phyloP scores from a whole-genome alignment of 2,888 invertebrate species.

The Drosophila neotestacea region DNA sequence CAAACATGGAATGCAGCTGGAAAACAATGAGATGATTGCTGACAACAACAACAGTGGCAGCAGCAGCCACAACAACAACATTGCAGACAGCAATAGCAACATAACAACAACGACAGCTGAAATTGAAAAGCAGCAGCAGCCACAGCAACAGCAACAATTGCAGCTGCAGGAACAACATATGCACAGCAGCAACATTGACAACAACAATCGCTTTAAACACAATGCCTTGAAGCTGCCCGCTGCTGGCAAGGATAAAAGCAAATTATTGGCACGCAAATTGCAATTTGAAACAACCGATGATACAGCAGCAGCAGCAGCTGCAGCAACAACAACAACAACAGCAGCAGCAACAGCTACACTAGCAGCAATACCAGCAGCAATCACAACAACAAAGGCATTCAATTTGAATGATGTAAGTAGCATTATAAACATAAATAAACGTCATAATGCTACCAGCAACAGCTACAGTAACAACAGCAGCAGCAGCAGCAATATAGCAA shows the following conservation, averaged over 20 bases:
- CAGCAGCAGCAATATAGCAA: constrained; percentile 31
- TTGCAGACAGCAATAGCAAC: constrained; percentile 22
- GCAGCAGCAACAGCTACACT: constrained; percentile 14
- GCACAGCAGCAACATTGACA: constrained; percentile 25
- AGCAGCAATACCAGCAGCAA: constrained; percentile 19
- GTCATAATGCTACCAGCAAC: constrained; percentile 67
- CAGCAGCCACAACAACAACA: constrained; percentile 19
- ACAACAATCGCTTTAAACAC: constrained; percentile 59
- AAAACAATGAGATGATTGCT: constrained; percentile 32
- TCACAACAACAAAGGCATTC: constrained; percentile 59
- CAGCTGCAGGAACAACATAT: constrained; percentile 5
- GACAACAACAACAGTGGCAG: constrained; percentile 8
- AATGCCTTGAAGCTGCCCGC: constrained; percentile 54
- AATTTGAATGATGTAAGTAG: constrained; percentile 79
- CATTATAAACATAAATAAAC: constrained; percentile 63
- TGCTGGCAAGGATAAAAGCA: constrained; percentile 47
- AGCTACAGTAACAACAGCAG: constrained; percentile 37
- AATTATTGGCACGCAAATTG: constrained; percentile 39
- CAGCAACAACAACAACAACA: constrained; percentile 35
- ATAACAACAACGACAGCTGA: constrained; percentile 4
- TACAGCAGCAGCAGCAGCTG: constrained; percentile 31
- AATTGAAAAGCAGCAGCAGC: constrained; percentile 8
- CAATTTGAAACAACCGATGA: constrained; percentile 37
- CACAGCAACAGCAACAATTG: constrained; percentile 9
- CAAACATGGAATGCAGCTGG: constrained; percentile 55